Evolutionary conservation across 2,113 vertebrate genomes (phyloP), one percentile per base, ranked within the genome.

Genomic region (Rhynchomys soricoides): DNA sequence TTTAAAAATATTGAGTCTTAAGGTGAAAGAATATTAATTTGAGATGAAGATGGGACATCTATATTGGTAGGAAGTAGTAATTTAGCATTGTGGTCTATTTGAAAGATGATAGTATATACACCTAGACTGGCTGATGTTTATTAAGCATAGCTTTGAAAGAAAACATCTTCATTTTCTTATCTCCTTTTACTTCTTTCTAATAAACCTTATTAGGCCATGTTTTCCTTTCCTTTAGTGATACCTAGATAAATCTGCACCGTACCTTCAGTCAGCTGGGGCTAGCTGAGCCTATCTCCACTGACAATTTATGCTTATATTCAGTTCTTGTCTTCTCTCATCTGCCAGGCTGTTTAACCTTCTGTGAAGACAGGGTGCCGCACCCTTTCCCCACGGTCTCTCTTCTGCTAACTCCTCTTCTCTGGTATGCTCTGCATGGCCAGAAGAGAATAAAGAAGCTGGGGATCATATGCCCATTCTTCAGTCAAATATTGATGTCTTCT

Each of bases 301-400:
- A 89, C 12, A n/a, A 3, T 26, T 4, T 73, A 19, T 0, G 4
- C 59, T 89, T 12, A 21, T 26, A 43, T 55, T 45, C 8, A 15
- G 34, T 7, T 43, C 31, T 24, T 29, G 50, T 26, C 3, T 81
- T 64, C 45, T 4, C 12, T 59, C 24, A 19, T 50, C 29, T n/a
- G 79, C 15, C 0, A 31, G 37, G 75, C 57, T 43, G 29, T 29
- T 6, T 22, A 31, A 52, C 1, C 11, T 31, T 34, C 16, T 5
- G 17, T 68, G 13, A 55, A 19, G n/a, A 48, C 12, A 1, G 9
- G 1, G 1, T 6, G 21, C 13, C 70, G 4, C 1, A 37, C 48
- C 5, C 9, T 31, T 71, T 86, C n/a, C 4, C 3, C 1, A 22
- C 2, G 1, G 1, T 43, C 13, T n/a, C 37, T 15, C 50, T 74